Percentiles rank a stretch among this genome's conserved stretches.
phyloP scores from a whole-genome alignment of 2,888 invertebrate species.

The Diplazon laetatorius region DNA sequence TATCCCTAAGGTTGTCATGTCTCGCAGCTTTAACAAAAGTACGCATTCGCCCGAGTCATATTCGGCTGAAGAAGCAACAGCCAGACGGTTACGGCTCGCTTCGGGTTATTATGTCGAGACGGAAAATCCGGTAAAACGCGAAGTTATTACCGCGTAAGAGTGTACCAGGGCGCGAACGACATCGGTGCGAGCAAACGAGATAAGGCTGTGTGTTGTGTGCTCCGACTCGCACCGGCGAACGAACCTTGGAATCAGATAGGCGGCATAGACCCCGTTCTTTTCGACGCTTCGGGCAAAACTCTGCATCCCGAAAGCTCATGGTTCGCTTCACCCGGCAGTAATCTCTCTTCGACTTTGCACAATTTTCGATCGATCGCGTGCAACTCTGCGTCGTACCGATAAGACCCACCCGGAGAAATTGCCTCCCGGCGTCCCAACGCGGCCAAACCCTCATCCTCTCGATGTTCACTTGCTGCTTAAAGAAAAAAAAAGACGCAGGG shows the following conservation, averaged over 20 bases:
- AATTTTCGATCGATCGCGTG: conserved; percentile 59
- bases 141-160: conserved; percentile 44
- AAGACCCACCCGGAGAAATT: conserved; percentile 42
- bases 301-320: conserved; percentile 40
- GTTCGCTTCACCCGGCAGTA: conserved; percentile 49
- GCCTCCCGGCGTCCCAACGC: conserved; percentile 2
- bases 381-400: conserved; percentile 49
- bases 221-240: conserved; percentile 17
- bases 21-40: not conserved
- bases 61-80: not conserved
- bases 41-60: conserved; percentile 15
- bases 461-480: not conserved
- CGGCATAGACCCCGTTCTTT: conserved; percentile 6
- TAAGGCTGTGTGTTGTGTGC: conserved; percentile 15
- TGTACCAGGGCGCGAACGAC: conserved; percentile 35
- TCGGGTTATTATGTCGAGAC: conserved; percentile 47
- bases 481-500: conserved; percentile 15
- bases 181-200: conserved; percentile 37
- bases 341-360: conserved; percentile 52
- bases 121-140: conserved; percentile 47
- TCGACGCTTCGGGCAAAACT: conserved; percentile 20
- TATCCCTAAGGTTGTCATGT: not conserved
- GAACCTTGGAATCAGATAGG: conserved; percentile 30
- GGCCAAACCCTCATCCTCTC: not conserved
- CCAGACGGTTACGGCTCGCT: conserved; percentile 14